Evolutionary conservation across 2,888 invertebrate genomes (phyloP).

Genomic region (Dolichomitus sp.): DNA sequence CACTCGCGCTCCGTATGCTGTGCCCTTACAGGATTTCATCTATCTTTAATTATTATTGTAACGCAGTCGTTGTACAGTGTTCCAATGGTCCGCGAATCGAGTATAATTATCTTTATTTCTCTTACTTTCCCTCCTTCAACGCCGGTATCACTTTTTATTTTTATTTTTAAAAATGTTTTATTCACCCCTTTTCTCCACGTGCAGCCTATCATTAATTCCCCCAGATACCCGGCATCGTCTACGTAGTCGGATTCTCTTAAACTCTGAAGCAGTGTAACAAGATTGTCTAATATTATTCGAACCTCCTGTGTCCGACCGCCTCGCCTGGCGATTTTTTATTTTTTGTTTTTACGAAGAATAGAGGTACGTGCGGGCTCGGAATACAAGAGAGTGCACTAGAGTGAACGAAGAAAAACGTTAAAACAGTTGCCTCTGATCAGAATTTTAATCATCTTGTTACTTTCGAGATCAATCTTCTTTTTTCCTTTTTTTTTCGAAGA

Average conservation of each 20-base stretch:
- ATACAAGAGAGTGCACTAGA: conserved; percentile 41
- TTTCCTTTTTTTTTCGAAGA: no score
- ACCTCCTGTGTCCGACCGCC: conserved; percentile 39
- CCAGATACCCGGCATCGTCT: conserved; percentile 26
- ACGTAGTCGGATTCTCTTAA: conserved; percentile 61
- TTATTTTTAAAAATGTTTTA: conserved; percentile 34
- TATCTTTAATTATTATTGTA: conserved; percentile 80
- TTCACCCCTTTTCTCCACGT: conserved; percentile 10
- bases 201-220: conserved; percentile 54
- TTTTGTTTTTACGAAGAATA: conserved; percentile 30
- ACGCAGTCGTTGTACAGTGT: conserved; percentile 83
- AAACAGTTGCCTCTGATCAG: conserved; percentile 36
- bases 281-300: conserved; percentile 73
- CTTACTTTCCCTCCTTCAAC: conserved; percentile 60
- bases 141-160: conserved; percentile 12
- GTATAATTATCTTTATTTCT: conserved; percentile 70
- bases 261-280: conserved; percentile 77
- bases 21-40: conserved; percentile 60
- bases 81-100: conserved; percentile 83
- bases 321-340: conserved; percentile 16
- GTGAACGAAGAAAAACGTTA: conserved; percentile 39
- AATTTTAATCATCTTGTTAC: no score
- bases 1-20: conserved; percentile 49
- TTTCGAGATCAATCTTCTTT: no score
- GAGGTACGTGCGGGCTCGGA: conserved; percentile 22